Percentiles rank a stretch among this genome's conserved stretches.
These are phyloP conservation scores for Thalpophila matura DNA, from an alignment of 2,888 invertebrate species.

Conservation along the genomic window DNA sequence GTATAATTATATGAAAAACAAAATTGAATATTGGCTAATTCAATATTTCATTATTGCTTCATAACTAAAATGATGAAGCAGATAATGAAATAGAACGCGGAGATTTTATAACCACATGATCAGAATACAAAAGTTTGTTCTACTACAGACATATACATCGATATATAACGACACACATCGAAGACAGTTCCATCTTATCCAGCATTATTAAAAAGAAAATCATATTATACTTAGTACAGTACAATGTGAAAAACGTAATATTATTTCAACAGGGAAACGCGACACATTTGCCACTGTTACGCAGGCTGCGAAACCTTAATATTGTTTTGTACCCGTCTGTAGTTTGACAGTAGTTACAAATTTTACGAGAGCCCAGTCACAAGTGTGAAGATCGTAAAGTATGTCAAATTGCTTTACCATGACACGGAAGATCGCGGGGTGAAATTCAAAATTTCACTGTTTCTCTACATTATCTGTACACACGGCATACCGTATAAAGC, in stretches of 20 bases:
- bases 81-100: conserved; percentile 15
- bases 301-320: conserved; percentile 59
- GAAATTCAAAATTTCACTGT: conserved; percentile 88
- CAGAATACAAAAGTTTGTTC: conserved; percentile 31
- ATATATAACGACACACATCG: conserved; percentile 40
- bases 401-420: conserved; percentile 72
- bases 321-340: conserved; percentile 62
- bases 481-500: conserved; percentile 86
- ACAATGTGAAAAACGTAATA: conserved; percentile 61
- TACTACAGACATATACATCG: conserved; percentile 38
- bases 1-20: conserved; percentile 4
- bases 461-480: conserved; percentile 82
- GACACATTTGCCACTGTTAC: conserved; percentile 46
- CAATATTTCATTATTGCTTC: too few species aligned
- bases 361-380: conserved; percentile 74
- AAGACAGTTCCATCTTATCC: conserved; percentile 44
- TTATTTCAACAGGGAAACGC: conserved; percentile 47
- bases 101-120: conserved; percentile 21
- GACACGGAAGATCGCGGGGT: conserved; percentile 79
- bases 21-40: conserved; percentile 35
- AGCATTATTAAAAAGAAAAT: conserved; percentile 55
- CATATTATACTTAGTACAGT: conserved; percentile 39
- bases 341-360: conserved; percentile 66
- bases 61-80: too few species aligned
- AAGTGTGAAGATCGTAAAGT: conserved; percentile 75